phyloP scores from a whole-genome alignment of 2,888 invertebrate genomes.

The Eledone cirrhosa region DNA sequence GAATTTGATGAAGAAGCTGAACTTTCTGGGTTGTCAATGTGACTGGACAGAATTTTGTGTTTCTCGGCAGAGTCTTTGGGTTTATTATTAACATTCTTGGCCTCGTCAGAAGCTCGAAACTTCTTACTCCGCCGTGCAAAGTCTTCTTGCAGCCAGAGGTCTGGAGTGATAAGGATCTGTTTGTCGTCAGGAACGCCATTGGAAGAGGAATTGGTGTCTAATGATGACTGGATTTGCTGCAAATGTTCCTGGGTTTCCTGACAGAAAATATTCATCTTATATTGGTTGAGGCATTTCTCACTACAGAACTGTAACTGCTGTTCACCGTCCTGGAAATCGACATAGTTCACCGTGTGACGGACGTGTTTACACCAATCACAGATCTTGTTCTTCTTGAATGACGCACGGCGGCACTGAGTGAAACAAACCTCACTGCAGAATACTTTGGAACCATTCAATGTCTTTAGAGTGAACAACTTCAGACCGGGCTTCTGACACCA shows the following conservation, averaged over 20 bases:
- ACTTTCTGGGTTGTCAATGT: constrained; percentile 29
- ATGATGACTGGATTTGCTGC: constrained; percentile 72
- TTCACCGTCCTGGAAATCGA: constrained; percentile 90
- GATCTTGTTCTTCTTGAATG: constrained; percentile 86
- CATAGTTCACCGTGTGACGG: constrained; percentile 87
- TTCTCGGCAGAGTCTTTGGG: constrained; percentile 31
- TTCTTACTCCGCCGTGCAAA: constrained; percentile 34
- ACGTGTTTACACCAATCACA: constrained; percentile 95
- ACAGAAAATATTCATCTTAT: constrained; percentile 97
- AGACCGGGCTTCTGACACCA: constrained; percentile 67
- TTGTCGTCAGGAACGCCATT: constrained; percentile 40
- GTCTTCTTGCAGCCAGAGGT: constrained; percentile 80
- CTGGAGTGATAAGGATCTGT: constrained; percentile 81
- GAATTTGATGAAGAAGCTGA: background rate
- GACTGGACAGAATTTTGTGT: constrained; percentile 1
- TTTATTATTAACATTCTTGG: constrained; percentile 31
- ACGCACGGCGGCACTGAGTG: constrained; percentile 86
- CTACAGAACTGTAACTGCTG: constrained; percentile 88
- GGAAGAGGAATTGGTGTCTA: constrained; percentile 28
- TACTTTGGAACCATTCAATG: constrained; percentile 61
- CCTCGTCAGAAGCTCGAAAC: constrained; percentile 31
- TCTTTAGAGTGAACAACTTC: constrained; percentile 62
- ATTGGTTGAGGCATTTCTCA: constrained; percentile 92
- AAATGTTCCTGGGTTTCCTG: constrained; percentile 91
- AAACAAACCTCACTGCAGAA: constrained; percentile 92